Evolutionary conservation across 2,888 invertebrate species (phyloP), one percentile per base, ranked within the genome.

Genomic region (Anorthoa munda): DNA sequence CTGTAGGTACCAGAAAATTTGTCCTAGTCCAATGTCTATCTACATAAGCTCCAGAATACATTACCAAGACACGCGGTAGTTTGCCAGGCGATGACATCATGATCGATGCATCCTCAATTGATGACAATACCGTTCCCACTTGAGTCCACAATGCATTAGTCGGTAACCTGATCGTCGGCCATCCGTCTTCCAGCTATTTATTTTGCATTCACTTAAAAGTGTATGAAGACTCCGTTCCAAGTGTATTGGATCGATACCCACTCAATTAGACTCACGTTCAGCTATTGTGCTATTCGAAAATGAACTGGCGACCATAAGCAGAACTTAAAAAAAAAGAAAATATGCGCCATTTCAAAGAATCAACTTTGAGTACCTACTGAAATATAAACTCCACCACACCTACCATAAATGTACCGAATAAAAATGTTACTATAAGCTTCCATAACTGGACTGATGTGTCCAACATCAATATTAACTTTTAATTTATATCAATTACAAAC

Each of bases 71-170:
- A 81, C 7, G 31, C 66, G 51, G 63, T 48, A 75, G 66, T 72
- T 67, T 66, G 63, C 59, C 59, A 56, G 63, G 23, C 63, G n/a
- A 69, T 79, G 83, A 80, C 80, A 77, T 82, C 83, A 88, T 85
- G 88, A 87, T 83, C 66, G 87, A 87, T 87, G 88, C 79, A 85
- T 78, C 76, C 71, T 71, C 74, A 75, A 72, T 77, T 72, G 79
- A 74, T 67, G 72, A 77, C 74, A 77, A 68, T 78, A 67, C 77
- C 70, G 67, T 65, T 58, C 46, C 71, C 83, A 72, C 79, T 78
- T 60, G 63, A 75, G 82, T 82, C 77, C 72, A 74, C 77, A 77
- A 79, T 79, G 81, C 88, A 87, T 87, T 88, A 87, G 77, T 71
- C 82, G 65, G 86, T 79, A 88, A 87, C 83, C n/a, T 79, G 87